phyloP scores from a whole-genome alignment of 2,797 vertebrate species.

The Betta splendens region DNA sequence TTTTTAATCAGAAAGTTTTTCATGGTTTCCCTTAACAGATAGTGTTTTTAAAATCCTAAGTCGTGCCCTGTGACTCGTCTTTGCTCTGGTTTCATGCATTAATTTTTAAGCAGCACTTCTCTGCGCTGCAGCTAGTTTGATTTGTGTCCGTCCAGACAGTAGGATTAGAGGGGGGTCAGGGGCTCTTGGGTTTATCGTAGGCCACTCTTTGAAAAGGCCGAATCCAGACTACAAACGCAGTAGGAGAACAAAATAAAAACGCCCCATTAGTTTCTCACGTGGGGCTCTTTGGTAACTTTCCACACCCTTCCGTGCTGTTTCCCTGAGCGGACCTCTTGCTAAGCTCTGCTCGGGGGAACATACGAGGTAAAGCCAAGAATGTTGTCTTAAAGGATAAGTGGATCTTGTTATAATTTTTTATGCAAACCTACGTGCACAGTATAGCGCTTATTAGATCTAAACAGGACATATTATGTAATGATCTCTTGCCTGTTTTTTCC shows the following conservation, averaged over 20 bases:
- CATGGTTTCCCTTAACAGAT: conserved; percentile 3
- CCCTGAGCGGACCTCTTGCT: conserved; percentile 40
- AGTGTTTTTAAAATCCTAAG: not conserved
- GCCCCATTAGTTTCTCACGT: conserved; percentile 48
- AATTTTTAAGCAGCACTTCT: conserved; percentile 23
- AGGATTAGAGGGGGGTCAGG: conserved; percentile 52
- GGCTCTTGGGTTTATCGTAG: conserved; percentile 15
- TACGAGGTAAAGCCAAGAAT: conserved; percentile 34
- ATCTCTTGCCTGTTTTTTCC: no score
- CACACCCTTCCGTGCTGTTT: conserved; percentile 32
- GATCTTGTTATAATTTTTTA: not conserved
- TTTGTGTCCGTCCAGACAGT: conserved; percentile 48
- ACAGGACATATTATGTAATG: no score
- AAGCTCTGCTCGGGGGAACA: conserved; percentile 36
- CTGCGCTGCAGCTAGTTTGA: conserved; percentile 7
- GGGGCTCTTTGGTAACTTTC: conserved; percentile 46
- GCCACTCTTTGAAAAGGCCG: conserved; percentile 53
- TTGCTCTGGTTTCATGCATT: conserved; percentile 19
- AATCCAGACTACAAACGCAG: conserved; percentile 20
- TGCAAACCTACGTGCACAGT: conserved; percentile 7
- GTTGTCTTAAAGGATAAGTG: conserved; percentile 28
- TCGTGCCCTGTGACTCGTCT: not conserved
- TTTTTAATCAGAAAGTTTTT: not conserved
- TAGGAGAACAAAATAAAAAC: conserved; percentile 36
- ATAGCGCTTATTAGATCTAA: not conserved